Evolutionary conservation across 2,113 vertebrate species (phyloP).

Genomic region (Stictonetta naevosa): DNA sequence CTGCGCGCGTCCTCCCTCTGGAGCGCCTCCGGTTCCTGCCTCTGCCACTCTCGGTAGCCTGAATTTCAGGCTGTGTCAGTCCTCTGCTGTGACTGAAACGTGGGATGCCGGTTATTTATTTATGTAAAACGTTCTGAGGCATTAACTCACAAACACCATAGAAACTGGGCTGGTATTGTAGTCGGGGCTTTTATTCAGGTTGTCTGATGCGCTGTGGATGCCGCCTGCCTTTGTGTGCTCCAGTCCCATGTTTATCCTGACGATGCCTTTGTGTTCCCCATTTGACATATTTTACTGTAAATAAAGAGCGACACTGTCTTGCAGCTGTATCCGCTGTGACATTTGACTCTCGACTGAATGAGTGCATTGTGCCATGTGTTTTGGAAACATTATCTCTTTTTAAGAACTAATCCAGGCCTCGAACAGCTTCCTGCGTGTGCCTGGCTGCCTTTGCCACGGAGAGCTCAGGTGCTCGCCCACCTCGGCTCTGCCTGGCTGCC

Average conservation of each 20-base stretch:
- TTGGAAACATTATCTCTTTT: constrained; percentile 44
- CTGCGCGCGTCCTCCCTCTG: not conserved
- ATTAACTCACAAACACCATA: constrained; percentile 31
- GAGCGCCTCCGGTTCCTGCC: not conserved
- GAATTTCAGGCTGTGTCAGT: not conserved
- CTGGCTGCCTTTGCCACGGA: constrained; percentile 1
- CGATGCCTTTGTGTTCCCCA: constrained; percentile 46
- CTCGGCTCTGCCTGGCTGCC: not conserved
- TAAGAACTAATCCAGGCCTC: constrained; percentile 43
- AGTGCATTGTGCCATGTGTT: constrained; percentile 21
- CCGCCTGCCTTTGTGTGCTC: constrained; percentile 53
- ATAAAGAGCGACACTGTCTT: constrained; percentile 54
- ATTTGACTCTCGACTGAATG: constrained; percentile 61
- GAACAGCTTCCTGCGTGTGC: constrained; percentile 9
- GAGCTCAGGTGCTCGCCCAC: not conserved
- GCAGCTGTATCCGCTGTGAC: constrained; percentile 63
- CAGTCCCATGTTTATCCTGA: constrained; percentile 31
- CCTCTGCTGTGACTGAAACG: not conserved
- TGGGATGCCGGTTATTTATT: constrained; percentile 40
- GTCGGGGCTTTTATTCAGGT: constrained; percentile 34
- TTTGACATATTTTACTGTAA: constrained; percentile 66
- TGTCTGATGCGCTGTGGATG: constrained; percentile 38
- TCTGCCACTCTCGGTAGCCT: not conserved
- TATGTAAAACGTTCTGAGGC: constrained; percentile 14
- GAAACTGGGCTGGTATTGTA: constrained; percentile 46